A percentile compares a stretch with the other conserved stretches of the same genome.
Conservation (phyloP, 2,888 invertebrate genomes). For the Stegophylla sp. region DNA sequence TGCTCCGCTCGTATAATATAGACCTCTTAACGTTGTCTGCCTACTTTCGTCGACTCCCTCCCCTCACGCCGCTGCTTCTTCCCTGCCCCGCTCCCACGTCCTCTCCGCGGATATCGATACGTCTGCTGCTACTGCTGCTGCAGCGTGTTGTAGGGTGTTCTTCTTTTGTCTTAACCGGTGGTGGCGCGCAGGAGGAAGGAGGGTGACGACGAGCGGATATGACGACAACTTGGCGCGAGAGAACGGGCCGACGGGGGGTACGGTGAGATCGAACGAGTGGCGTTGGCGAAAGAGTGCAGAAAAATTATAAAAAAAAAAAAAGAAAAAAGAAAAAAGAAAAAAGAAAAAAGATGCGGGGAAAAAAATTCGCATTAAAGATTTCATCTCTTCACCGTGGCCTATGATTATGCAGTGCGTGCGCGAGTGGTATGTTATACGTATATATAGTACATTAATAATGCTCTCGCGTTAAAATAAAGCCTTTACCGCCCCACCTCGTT, state of each 20-base stretch:
- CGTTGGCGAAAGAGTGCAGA: no score
- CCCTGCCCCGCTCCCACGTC: slow-evolving; percentile 4
- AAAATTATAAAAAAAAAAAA: no score
- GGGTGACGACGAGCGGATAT: neutral
- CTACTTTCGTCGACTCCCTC: slow-evolving; percentile 49
- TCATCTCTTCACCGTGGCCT: slow-evolving; percentile 53
- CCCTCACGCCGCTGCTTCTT: neutral
- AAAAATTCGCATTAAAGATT: slow-evolving; percentile 58
- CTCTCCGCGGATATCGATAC: slow-evolving; percentile 56
- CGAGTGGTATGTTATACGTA: no score
- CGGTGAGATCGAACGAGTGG: neutral
- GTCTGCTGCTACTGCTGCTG: no score
- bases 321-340: no score
- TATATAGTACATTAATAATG: slow-evolving; percentile 57
- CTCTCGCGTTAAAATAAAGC: slow-evolving; percentile 56
- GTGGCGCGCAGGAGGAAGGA: neutral
- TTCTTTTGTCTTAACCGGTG: slow-evolving; percentile 56
- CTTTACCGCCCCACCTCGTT: neutral
- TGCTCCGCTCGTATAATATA: neutral
- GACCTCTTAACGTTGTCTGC: slow-evolving; percentile 59
- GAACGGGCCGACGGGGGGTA: no score
- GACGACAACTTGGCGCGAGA: neutral
- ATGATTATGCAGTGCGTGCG: slow-evolving; percentile 47
- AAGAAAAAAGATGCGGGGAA: slow-evolving; percentile 33
- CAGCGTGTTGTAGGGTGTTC: neutral